Base-by-base conservation (phyloP, 2,113 vertebrate genomes). In the Brachionichthys hirsutus region DNA sequence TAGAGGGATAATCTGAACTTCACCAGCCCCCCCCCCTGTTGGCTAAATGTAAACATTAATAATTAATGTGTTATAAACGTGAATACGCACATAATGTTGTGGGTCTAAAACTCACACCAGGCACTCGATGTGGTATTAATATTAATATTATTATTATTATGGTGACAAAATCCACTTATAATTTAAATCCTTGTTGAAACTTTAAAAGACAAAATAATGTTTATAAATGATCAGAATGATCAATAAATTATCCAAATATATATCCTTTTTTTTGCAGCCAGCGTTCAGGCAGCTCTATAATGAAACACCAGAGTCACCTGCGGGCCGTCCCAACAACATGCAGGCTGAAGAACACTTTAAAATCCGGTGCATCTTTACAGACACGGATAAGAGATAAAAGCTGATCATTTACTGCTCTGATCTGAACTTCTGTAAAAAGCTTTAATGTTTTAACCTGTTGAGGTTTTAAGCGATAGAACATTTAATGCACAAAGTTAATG, bases 251-350 rank as follows among this genome's bases (percentile, higher is more conserved):
- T 6, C 24, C 24, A 30, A 30, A 30, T 30, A 8, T n/a, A n/a
- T n/a, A n/a, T n/a, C n/a, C n/a, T n/a, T n/a, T n/a, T n/a, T n/a
- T n/a, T n/a, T n/a, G n/a, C n/a, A n/a, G n/a, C n/a, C n/a, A 18
- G 9, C 38, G 62, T 8, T 19, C 4, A 54, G 19, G 43, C 2
- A n/a, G 36, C 34, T 63, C 9, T 38, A 54, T 17, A 4, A 13
- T 68, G 45, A 73, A 40, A 35, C 78, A 78, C n/a, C 30, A 62
- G 82, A 56, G 85, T 73, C 86, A 73, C 72, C 87, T 80, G 42
- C 59, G 67, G 86, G 65, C 35, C 13, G 1, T 42, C 20, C 15
- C 11, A 13, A 58, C 20, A 62, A 77, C 77, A 3, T 63, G 46
- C 18, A 48, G 8, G 8, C 12, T 38, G 1, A 38, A 10, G 36